These are phyloP conservation scores for Dasysyrphus tricinctus DNA, from an alignment of 2,888 invertebrate species.

Conservation along the genomic window DNA sequence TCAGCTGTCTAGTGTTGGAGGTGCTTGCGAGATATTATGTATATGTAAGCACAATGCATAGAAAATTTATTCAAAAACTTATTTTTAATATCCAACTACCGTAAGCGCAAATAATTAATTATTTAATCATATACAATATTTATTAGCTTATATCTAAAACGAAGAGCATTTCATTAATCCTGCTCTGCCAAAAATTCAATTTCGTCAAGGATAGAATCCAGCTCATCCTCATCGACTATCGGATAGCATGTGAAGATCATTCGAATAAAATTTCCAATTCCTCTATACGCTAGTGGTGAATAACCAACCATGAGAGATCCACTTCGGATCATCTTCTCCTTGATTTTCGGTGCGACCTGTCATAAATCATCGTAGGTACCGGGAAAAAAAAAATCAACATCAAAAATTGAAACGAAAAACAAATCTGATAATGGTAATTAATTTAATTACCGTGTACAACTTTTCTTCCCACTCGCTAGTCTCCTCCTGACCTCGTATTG, in stretches of 20 bases:
- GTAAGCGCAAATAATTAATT: conserved; percentile 18
- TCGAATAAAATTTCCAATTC: conserved; percentile 90
- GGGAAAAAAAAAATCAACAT: neutral
- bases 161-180: conserved; percentile 45
- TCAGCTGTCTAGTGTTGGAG: no score
- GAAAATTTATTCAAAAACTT: conserved; percentile 7
- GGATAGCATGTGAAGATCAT: conserved; percentile 91
- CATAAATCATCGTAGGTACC: conserved; percentile 56
- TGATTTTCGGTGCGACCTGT: conserved; percentile 88
- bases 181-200: conserved; percentile 87
- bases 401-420: neutral
- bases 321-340: conserved; percentile 87
- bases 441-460: conserved; percentile 81
- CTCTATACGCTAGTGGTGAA: conserved; percentile 86
- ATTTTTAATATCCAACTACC: conserved; percentile 56
- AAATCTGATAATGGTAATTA: conserved; percentile 25
- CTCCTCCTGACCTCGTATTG: conserved; percentile 82
- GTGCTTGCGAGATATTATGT: no score
- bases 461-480: conserved; percentile 84
- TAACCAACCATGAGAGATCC: conserved; percentile 91
- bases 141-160: conserved; percentile 37
- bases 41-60: neutral
- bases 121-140: conserved; percentile 1
- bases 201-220: conserved; percentile 87
- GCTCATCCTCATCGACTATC: conserved; percentile 84